Conservation (phyloP, 2,888 invertebrate genomes). For the Ischnus inquisitorius region DNA sequence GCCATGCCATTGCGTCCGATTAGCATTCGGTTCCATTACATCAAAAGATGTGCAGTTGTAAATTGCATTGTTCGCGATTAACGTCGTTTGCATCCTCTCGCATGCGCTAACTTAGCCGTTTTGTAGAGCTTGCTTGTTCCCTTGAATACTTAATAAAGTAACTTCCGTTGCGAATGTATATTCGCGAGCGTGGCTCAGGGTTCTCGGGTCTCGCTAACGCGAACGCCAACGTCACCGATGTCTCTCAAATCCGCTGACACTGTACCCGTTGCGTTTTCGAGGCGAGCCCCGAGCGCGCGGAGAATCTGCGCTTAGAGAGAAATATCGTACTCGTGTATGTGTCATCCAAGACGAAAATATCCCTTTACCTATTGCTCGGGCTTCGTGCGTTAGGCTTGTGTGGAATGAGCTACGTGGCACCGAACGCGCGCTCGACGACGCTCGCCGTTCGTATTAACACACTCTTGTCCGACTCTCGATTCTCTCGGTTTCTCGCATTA, state of each 20-base stretch:
- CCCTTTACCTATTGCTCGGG: slow-evolving; percentile 68
- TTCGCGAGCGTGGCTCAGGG: slow-evolving; percentile 22
- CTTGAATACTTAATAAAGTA: slow-evolving; percentile 28
- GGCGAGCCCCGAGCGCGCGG: neutral
- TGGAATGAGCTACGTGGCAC: neutral
- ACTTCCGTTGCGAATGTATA: slow-evolving; percentile 19
- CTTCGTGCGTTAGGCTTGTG: neutral
- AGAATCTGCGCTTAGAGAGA: slow-evolving; percentile 42
- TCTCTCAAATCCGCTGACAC: slow-evolving; percentile 73
- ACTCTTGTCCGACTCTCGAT: too few relatives aligned
- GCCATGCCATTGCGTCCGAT: neutral
- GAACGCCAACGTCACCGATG: slow-evolving; percentile 74
- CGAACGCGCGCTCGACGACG: slow-evolving; percentile 1
- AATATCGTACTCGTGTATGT: slow-evolving; percentile 59
- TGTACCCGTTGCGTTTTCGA: slow-evolving; percentile 41
- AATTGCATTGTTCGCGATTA: neutral
- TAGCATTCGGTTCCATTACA: slow-evolving; percentile 26
- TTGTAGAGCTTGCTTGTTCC: neutral
- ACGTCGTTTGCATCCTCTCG: neutral
- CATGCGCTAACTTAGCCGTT: neutral
- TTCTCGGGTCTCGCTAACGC: slow-evolving; percentile 23
- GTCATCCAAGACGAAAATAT: slow-evolving; percentile 79
- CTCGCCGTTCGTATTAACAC: neutral
- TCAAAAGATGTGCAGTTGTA: neutral
- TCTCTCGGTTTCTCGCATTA: too few relatives aligned